Percentiles rank a stretch among this genome's conserved stretches.
Evolutionary conservation across 2,888 invertebrate genomes (phyloP).

Genomic region (Omphaloscelis lunosa): DNA sequence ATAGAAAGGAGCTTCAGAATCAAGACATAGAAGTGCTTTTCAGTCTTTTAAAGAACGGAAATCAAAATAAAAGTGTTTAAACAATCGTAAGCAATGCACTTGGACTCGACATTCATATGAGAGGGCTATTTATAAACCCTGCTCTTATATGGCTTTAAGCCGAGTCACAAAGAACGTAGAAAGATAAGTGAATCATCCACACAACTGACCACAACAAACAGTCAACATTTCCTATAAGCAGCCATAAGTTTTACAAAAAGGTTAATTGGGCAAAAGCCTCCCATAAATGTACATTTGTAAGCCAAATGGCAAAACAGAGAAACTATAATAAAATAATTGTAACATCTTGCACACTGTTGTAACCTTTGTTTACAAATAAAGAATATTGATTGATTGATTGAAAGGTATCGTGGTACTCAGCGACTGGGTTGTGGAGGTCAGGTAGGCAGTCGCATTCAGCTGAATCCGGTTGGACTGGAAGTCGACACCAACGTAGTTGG

Average conservation of each 20-base stretch:
- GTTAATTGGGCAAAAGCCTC: too few relatives aligned
- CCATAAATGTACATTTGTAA: too few relatives aligned
- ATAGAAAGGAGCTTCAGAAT: neutral
- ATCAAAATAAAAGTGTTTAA: neutral
- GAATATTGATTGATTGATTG: too few relatives aligned
- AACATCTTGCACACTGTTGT: too few relatives aligned
- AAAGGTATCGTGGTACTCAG: neutral
- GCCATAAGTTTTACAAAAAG: neutral
- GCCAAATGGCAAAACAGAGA: too few relatives aligned
- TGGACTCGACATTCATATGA: conserved; percentile 8
- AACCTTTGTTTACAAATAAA: too few relatives aligned
- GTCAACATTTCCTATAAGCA: neutral
- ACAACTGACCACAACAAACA: neutral
- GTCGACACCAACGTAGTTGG: too few relatives aligned
- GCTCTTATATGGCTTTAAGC: conserved; percentile 43
- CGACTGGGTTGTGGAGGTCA: neutral
- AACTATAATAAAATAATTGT: too few relatives aligned
- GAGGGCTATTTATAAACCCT: conserved; percentile 25
- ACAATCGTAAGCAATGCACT: conserved; percentile 9
- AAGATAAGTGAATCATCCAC: conserved; percentile 33
- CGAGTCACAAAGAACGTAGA: conserved; percentile 16
- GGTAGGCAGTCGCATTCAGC: neutral
- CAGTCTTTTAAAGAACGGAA: neutral
- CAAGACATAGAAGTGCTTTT: neutral
- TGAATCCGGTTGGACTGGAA: neutral